These are phyloP conservation scores for Malacoctenus gilli DNA, from an alignment of 2,797 vertebrate genomes.

Conservation along the genomic window DNA sequence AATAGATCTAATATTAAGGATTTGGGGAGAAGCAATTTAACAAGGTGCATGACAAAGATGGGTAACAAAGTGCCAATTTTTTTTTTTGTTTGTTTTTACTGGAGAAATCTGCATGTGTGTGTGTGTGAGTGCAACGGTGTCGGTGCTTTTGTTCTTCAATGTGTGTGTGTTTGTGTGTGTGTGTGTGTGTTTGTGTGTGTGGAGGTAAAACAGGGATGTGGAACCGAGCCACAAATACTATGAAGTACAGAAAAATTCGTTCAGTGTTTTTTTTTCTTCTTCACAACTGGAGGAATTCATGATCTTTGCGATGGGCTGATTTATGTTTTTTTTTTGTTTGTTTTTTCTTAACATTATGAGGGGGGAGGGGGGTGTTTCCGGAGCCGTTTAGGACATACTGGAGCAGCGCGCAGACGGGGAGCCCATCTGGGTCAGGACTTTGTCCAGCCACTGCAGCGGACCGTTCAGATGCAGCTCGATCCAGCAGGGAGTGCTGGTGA, in stretches of 20 bases:
- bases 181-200: conserved; percentile 30
- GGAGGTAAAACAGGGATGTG: conserved; percentile 63
- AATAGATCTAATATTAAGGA: conserved; percentile 88
- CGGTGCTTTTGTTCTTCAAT: conserved; percentile 43
- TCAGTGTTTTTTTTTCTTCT: conserved; percentile 74
- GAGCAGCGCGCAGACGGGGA: conserved; percentile 98
- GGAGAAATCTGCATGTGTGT: conserved; percentile 79
- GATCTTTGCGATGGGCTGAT: conserved; percentile 68
- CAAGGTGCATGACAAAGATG: conserved; percentile 95
- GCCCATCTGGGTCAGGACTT: conserved; percentile 99
- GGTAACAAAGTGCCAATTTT: conserved; percentile 96
- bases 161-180: conserved; percentile 28
- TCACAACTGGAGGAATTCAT: conserved; percentile 66
- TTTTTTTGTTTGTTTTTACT: conserved; percentile 74
- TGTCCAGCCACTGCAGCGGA: conserved; percentile 98
- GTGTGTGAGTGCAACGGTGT: conserved; percentile 53
- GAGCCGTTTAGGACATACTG: conserved; percentile 94
- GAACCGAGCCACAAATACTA: conserved; percentile 88
- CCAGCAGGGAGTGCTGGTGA: conserved; percentile 99
- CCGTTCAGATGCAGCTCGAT: conserved; percentile 98
- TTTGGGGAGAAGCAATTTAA: conserved; percentile 90
- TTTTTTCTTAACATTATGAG: background rate
- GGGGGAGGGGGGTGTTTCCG: conserved; percentile 43
- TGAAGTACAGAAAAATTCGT: conserved; percentile 81
- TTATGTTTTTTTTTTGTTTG: conserved; percentile 22